A percentile compares a stretch with the other conserved stretches of the same genome.
phyloP scores from a whole-genome alignment of 2,888 invertebrate genomes.

The Caenorhabditis zanzibari region DNA sequence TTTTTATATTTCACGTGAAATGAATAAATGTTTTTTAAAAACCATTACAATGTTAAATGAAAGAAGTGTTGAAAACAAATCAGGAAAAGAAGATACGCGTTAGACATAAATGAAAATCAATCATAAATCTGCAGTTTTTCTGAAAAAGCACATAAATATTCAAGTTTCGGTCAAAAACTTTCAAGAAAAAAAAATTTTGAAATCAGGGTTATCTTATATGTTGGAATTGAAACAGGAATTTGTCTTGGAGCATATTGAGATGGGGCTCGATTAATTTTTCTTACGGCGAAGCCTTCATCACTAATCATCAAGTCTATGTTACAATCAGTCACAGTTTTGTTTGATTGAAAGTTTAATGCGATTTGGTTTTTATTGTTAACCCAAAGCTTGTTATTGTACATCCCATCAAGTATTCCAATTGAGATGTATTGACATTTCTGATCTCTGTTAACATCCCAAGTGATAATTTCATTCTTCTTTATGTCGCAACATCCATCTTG shows the following conservation, averaged over 20 bases:
- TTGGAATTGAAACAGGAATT: slow-evolving; percentile 13
- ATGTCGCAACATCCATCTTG: slow-evolving; percentile 67
- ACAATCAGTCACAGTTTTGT: slow-evolving; percentile 56
- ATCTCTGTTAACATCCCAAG: slow-evolving; percentile 73
- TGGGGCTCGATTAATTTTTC: slow-evolving; percentile 4
- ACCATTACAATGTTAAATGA: too few relatives aligned
- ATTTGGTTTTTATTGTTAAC: slow-evolving; percentile 71
- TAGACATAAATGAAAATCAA: too few relatives aligned
- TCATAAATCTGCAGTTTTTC: too few relatives aligned
- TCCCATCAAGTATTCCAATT: slow-evolving; percentile 70
- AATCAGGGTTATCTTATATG: too few relatives aligned
- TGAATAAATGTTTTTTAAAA: too few relatives aligned
- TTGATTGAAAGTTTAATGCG: slow-evolving; percentile 61
- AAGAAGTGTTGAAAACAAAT: too few relatives aligned
- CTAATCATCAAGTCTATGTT: slow-evolving; percentile 41
- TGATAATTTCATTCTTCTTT: slow-evolving; percentile 74
- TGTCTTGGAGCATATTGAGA: slow-evolving; percentile 5
- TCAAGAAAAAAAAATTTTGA: too few relatives aligned
- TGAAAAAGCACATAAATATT: too few relatives aligned
- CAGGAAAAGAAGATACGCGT: too few relatives aligned
- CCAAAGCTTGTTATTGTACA: slow-evolving; percentile 65
- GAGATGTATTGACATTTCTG: slow-evolving; percentile 70
- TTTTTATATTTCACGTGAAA: too few relatives aligned
- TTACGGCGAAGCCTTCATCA: slow-evolving; percentile 66
- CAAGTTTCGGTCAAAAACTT: too few relatives aligned